Conservation (phyloP, 2,113 vertebrate genomes). For the Pseudopipra pipra region DNA sequence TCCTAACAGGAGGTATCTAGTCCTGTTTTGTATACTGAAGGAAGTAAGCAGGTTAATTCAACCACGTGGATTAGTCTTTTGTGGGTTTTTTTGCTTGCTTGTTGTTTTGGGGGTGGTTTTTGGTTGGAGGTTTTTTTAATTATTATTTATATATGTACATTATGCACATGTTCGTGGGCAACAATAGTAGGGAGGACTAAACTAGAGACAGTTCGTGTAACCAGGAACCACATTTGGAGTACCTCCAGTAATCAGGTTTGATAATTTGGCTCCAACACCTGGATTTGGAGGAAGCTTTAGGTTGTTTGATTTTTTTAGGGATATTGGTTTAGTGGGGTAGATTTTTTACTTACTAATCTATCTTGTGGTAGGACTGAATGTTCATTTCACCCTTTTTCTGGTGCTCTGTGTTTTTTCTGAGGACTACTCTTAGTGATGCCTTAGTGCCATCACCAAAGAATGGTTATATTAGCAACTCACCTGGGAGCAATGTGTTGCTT, state of each 20-base stretch:
- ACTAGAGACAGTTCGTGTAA: not conserved
- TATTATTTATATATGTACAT: fast-evolving
- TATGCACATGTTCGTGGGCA: not conserved
- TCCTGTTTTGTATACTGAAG: not conserved
- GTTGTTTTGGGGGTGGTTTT: not conserved
- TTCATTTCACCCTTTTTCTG: not conserved
- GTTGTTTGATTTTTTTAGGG: not conserved
- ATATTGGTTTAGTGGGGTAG: not conserved
- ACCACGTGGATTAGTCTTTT: not conserved
- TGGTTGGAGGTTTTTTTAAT: not conserved
- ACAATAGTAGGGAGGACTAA: not conserved
- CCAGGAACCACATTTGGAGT: not conserved
- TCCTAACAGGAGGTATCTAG: not conserved
- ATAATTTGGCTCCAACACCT: not conserved
- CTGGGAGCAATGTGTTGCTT: not conserved
- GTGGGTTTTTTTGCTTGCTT: not conserved
- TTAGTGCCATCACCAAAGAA: not conserved
- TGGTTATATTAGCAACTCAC: not conserved
- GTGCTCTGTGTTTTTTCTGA: not conserved
- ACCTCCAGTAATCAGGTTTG: not conserved
- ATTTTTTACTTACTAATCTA: not conserved
- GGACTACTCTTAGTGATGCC: not conserved
- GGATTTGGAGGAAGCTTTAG: not conserved
- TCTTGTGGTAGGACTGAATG: not conserved
- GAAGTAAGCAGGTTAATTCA: not conserved